Evolutionary conservation across 2,797 vertebrate species (phyloP), one percentile per base, ranked within the genome.

Genomic region (Podarcis siculus): DNA sequence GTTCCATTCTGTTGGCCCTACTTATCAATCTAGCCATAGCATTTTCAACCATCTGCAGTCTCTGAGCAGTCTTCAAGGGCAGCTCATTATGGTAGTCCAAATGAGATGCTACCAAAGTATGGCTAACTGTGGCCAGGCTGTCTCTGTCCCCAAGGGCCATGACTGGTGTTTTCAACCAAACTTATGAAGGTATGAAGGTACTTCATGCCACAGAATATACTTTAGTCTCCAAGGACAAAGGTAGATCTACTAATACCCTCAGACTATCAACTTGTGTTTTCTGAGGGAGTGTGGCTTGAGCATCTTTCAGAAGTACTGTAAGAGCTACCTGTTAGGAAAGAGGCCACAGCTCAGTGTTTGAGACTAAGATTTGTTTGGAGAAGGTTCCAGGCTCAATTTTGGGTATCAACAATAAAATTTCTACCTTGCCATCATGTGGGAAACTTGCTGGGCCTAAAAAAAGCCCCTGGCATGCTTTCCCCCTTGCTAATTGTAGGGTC

Each of bases 401-500:
- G 7, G 39, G 80, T 27, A 45, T 69, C 17, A 45, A 7, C 27
- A 42, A 64, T 58, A 12, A 80, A 19, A 61, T 72, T 87, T n/a
- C 78, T 80, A 9, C 10, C 61, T 39, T 67, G 45, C 42, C 85
- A 45, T 35, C 78, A 58, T 80, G 32, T n/a, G n/a, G 35, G 19
- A 64, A 66, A 72, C n/a, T 61, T 86, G 37, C 32, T 72, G 49
- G 25, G 32, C 49, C 67, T 86, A 72, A 80, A 72, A 80, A 80
- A 64, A 45, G 23, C 4, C 25, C 12, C 61, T 55, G 66, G 61
- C 19, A 77, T 69, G 58, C 55, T 15, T 87, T 45, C 32, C 61
- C 73, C 73, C 73, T 78, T 39, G 19, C 45, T 69, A 78, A 78
- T 78, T 78, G 80, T 66, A 83, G 80, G 86, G 27, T 55, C 32